Conservation (phyloP, 2,797 vertebrate species). For the Telmatherina bonti region DNA sequence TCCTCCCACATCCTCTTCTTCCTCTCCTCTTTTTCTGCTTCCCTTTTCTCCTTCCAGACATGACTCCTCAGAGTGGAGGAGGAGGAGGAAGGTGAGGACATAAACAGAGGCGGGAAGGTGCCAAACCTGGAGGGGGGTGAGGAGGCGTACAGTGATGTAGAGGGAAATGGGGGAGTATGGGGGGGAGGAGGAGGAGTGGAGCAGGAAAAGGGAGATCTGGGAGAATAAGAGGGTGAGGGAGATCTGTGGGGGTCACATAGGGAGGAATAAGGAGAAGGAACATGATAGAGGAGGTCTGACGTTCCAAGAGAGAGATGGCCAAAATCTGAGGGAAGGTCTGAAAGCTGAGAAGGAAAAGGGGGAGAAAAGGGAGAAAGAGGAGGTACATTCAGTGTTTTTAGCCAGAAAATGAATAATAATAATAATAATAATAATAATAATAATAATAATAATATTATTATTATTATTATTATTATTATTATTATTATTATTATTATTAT, state of each 20-base stretch:
- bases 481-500: too few relatives aligned
- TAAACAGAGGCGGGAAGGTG: neutral
- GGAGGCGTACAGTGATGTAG: constrained; percentile 9
- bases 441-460: too few relatives aligned
- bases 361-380: neutral
- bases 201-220: constrained; percentile 9
- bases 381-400: too few relatives aligned
- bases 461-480: too few relatives aligned
- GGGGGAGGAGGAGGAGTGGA: constrained; percentile 17
- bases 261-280: constrained; percentile 37
- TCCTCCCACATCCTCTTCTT: constrained; percentile 26
- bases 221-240: constrained; percentile 16
- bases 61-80: constrained; percentile 34
- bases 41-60: constrained; percentile 48
- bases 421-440: too few relatives aligned
- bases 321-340: constrained; percentile 51
- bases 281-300: constrained; percentile 30
- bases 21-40: constrained; percentile 13
- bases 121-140: constrained; percentile 14
- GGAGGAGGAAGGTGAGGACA: neutral
- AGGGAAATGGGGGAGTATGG: constrained; percentile 2
- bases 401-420: too few relatives aligned
- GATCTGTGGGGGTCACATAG: constrained; percentile 32
- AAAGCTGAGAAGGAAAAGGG: constrained; percentile 20
- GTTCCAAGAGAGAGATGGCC: constrained; percentile 37